These are phyloP conservation scores for Acinonyx jubatus DNA, from an alignment of 2,113 vertebrate genomes.

Conservation along the genomic window DNA sequence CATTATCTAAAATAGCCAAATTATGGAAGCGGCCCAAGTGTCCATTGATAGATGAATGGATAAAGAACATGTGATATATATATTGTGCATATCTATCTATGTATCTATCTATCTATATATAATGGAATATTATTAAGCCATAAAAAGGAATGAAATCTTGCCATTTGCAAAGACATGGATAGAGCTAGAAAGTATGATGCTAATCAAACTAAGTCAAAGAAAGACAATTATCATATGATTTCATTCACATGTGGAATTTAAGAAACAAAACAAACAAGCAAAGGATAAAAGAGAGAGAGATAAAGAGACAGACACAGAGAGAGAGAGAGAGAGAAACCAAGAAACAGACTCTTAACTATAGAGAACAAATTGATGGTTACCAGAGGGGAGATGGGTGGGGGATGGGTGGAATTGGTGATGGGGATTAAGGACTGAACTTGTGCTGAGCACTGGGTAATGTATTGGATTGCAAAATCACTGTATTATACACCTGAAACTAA, in stretches of 20 bases:
- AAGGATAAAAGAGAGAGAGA: background rate
- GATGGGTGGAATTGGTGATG: background rate
- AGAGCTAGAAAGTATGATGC: background rate
- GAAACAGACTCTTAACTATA: background rate
- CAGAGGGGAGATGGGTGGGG: background rate
- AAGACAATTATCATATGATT: background rate
- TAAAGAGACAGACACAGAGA: background rate
- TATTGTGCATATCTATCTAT: background rate
- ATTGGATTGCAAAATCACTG: background rate
- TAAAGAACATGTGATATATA: background rate
- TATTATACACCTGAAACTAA: background rate
- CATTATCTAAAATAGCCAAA: background rate
- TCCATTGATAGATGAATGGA: background rate
- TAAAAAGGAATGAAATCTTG: background rate
- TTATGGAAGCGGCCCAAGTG: background rate
- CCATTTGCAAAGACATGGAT: background rate
- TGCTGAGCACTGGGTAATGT: background rate
- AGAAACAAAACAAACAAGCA: background rate
- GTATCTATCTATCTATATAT: background rate
- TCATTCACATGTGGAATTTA: background rate
- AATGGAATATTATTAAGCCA: background rate
- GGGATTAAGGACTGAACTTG: background rate
- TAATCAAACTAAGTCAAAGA: background rate
- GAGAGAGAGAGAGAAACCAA: background rate
- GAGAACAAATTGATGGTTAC: background rate